phyloP scores from a whole-genome alignment of 2,888 invertebrate genomes.

The Agrilus mali region DNA sequence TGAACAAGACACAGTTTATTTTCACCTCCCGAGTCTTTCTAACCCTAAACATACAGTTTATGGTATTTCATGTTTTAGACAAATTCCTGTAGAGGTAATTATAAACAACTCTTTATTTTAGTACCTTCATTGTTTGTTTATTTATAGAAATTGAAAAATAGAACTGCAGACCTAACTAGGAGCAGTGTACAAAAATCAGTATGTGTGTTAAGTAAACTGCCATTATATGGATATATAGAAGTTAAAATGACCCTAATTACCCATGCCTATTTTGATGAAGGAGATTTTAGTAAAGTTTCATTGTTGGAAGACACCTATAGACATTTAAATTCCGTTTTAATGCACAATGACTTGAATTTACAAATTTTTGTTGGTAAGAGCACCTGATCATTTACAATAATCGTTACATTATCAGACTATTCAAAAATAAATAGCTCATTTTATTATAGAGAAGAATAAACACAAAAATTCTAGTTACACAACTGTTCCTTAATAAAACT shows the following conservation, averaged over 20 bases:
- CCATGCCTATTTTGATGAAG: constrained; percentile 92
- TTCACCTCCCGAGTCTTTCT: constrained; percentile 81
- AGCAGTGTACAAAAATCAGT: constrained; percentile 98
- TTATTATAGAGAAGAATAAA: no score
- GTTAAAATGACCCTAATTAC: constrained; percentile 94
- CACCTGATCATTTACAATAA: neutral
- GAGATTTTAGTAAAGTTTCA: constrained; percentile 80
- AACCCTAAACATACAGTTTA: constrained; percentile 79
- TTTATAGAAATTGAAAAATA: constrained; percentile 75
- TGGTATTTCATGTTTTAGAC: constrained; percentile 95
- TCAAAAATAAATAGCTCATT: no score
- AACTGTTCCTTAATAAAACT: no score
- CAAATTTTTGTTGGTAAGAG: constrained; percentile 57
- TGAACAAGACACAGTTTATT: constrained; percentile 89
- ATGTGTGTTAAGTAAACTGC: constrained; percentile 81
- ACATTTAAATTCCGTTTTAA: constrained; percentile 78
- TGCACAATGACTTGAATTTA: constrained; percentile 42
- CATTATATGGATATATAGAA: constrained; percentile 88
- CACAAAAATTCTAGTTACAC: no score
- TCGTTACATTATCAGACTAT: neutral
- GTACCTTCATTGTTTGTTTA: constrained; percentile 4
- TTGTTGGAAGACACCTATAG: constrained; percentile 83
- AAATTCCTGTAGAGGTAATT: constrained; percentile 84
- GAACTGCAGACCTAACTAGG: constrained; percentile 89
- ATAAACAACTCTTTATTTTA: neutral